These are phyloP conservation scores for Tetramorium parvispinum DNA, from an alignment of 1,140 invertebrate genomes.

Conservation along the genomic window DNA sequence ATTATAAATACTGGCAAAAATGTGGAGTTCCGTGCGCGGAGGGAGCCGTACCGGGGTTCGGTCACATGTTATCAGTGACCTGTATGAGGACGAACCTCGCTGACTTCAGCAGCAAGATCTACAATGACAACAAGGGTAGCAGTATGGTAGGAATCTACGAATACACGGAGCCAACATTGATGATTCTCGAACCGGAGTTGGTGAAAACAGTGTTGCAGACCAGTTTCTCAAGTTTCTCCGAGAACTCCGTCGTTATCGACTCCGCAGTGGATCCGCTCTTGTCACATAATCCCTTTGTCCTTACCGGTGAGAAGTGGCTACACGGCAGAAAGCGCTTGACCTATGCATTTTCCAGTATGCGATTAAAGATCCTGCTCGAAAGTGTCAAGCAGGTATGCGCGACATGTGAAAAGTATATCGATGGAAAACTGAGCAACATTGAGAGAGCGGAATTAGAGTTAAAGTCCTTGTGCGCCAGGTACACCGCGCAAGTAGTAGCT, in stretches of 20 bases:
- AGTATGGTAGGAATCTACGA: slow-evolving; percentile 77
- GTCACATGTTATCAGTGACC: slow-evolving; percentile 67
- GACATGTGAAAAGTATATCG: slow-evolving; percentile 60
- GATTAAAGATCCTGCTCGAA: slow-evolving; percentile 61
- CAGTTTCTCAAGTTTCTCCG: slow-evolving; percentile 73
- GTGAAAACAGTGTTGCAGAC: slow-evolving; percentile 76
- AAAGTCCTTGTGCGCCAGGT: slow-evolving; percentile 81
- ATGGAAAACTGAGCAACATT: slow-evolving; percentile 34
- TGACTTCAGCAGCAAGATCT: slow-evolving; percentile 60
- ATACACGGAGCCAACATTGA: slow-evolving; percentile 65
- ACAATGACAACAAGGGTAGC: slow-evolving; percentile 38
- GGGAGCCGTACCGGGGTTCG: slow-evolving; percentile 69
- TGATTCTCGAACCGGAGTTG: slow-evolving; percentile 78
- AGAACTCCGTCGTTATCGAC: slow-evolving; percentile 33
- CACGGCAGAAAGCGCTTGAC: background rate
- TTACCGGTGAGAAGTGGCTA: background rate
- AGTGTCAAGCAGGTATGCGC: slow-evolving; percentile 37
- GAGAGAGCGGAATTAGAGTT: slow-evolving; percentile 68
- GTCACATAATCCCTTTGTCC: background rate
- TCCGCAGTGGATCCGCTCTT: background rate
- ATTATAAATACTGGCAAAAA: slow-evolving; percentile 82
- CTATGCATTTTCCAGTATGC: slow-evolving; percentile 63
- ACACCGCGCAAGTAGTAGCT: slow-evolving; percentile 84
- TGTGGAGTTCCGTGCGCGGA: slow-evolving; percentile 80
- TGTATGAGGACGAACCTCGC: slow-evolving; percentile 52